Evolutionary conservation across 2,113 vertebrate species (phyloP), one percentile per base, ranked within the genome.

Genomic region (Pavo muticus): DNA sequence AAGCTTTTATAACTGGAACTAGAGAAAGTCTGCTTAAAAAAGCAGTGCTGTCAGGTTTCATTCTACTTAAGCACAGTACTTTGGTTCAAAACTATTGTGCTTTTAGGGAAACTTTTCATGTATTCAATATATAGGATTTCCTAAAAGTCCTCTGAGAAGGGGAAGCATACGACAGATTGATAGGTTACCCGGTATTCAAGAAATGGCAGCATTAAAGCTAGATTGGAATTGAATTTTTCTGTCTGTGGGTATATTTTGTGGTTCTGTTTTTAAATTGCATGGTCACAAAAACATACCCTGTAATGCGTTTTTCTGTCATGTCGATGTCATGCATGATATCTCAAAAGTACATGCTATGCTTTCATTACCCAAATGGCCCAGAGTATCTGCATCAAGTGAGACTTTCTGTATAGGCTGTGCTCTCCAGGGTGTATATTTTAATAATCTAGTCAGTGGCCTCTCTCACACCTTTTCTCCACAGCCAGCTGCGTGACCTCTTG

Each of bases 391-490:
- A 25, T 12, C 40, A 47, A 79, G 57, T 74, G 63, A 83, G 87
- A 35, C n/a, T 83, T 83, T 74, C 56, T 77, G 11, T 85, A n/a
- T 42, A 65, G 61, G 27, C 42, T 87, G 42, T 88, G 7, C 81
- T 72, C 47, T 95, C 42, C 29, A 44, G 76, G 50, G 75, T 70
- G 19, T 52, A 1, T 30, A 56, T 91, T 87, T 92, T 56, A 91
- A 95, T 93, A 88, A 74, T 91, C 45, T 73, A 91, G 64, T 72
- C 15, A 11, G 15, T 73, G 50, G 37, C n/a, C 48, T 87, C 64
- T 59, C 35, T 60, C 37, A 24, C 0, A 54, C 7, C 1, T 67
- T 67, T 95, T 83, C 30, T 71, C 12, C 59, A 72, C 80, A 60
- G 13, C 29, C 40, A 59, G 44, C 63, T 44, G 23, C 27, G 11